phyloP scores from a whole-genome alignment of 2,797 vertebrate genomes.

The Argentina silus region DNA sequence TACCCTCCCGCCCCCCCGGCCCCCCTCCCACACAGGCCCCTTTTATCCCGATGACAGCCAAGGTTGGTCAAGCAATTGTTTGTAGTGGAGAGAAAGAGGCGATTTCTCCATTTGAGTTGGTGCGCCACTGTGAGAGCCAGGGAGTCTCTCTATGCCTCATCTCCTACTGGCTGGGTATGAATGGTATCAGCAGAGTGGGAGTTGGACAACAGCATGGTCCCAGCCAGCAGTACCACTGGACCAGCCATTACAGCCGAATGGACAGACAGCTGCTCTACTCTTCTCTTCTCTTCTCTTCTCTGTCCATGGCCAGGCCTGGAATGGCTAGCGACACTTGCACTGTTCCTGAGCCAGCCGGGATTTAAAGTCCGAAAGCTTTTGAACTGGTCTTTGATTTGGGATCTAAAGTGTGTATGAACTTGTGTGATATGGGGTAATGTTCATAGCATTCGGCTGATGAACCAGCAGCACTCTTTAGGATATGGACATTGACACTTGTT shows the following conservation, averaged over 20 bases:
- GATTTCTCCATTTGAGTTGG: constrained; percentile 47
- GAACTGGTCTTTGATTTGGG: background rate
- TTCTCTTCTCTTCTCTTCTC: background rate
- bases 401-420: background rate
- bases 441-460: background rate
- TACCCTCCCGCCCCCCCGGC: constrained; percentile 10
- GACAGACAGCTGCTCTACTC: constrained; percentile 53
- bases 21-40: constrained; percentile 42
- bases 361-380: constrained; percentile 1
- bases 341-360: background rate
- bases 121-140: constrained; percentile 20
- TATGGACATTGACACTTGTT: background rate
- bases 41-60: constrained; percentile 47
- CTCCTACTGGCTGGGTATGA: constrained; percentile 57
- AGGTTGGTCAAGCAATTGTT: constrained; percentile 36
- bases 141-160: constrained; percentile 34
- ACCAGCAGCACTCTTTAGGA: background rate
- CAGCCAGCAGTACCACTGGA: constrained; percentile 33
- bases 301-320: background rate
- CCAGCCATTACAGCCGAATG: constrained; percentile 30
- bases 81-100: constrained; percentile 19
- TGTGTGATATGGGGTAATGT: background rate
- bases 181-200: constrained; percentile 50
- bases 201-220: constrained; percentile 50
- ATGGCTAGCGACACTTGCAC: background rate